Evolutionary conservation across 1,140 invertebrate genomes (phyloP).

Genomic region (Aethina tumida): DNA sequence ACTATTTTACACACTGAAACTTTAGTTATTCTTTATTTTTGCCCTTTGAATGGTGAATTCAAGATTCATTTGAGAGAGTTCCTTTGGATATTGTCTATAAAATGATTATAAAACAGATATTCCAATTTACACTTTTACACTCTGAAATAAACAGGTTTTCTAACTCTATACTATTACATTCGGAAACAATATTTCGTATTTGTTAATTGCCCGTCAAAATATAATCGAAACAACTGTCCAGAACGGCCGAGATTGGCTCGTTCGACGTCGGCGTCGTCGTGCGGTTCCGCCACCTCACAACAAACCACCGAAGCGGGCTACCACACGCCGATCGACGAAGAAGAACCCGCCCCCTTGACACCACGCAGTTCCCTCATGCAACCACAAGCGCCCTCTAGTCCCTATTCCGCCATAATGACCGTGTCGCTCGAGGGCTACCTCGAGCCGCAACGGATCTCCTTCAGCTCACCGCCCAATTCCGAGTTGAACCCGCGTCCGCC

Average conservation of each 20-base stretch:
- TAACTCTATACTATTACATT: too few species aligned
- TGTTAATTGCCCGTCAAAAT: too few species aligned
- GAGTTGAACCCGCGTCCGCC: conserved; percentile 54
- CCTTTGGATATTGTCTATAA: too few species aligned
- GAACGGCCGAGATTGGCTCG: conserved; percentile 46
- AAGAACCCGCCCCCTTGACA: conserved; percentile 38
- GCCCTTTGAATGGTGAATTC: too few species aligned
- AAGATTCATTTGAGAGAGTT: too few species aligned
- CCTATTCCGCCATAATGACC: conserved; percentile 74
- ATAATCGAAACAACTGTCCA: too few species aligned
- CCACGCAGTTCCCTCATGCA: conserved; percentile 40
- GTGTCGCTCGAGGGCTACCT: conserved; percentile 76
- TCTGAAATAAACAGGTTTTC: too few species aligned
- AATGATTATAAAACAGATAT: too few species aligned
- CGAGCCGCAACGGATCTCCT: conserved; percentile 67
- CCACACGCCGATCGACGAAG: conserved; percentile 49
- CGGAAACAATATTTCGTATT: too few species aligned
- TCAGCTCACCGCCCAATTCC: conserved; percentile 63
- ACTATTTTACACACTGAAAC: too few species aligned
- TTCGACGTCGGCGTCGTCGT: conserved; percentile 49
- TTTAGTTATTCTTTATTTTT: too few species aligned
- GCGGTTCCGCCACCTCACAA: conserved; percentile 40
- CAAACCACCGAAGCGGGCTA: conserved; percentile 45
- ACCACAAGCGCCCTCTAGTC: conserved; percentile 49
- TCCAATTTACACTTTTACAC: too few species aligned